Conservation (phyloP, 2,797 vertebrate genomes). For the Danionella dracula region DNA sequence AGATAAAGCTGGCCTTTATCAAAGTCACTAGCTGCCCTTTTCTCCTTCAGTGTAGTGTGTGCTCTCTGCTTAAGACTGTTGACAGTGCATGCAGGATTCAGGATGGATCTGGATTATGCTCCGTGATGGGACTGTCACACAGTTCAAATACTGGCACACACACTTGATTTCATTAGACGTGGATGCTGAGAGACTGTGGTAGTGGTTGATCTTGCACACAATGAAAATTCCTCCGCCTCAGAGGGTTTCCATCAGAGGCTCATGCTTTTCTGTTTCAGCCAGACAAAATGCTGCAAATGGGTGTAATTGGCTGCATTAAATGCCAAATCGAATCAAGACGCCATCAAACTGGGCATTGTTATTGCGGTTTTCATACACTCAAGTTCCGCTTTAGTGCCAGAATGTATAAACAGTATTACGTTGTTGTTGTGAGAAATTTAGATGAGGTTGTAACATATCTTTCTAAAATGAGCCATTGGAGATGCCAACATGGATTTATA, state of each 20-base stretch:
- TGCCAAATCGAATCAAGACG: slow-evolving; percentile 53
- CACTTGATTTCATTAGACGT: slow-evolving; percentile 19
- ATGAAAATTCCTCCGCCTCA: slow-evolving; percentile 16
- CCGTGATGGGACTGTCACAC: slow-evolving; percentile 7
- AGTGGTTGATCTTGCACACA: slow-evolving; percentile 9
- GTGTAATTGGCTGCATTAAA: slow-evolving; percentile 53
- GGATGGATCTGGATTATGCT: slow-evolving; percentile 43
- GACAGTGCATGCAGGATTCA: slow-evolving; percentile 46
- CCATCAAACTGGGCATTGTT: slow-evolving; percentile 40
- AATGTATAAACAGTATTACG: too few species aligned
- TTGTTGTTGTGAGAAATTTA: too few species aligned
- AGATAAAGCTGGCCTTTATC: slow-evolving; percentile 63
- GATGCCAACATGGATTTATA: too few species aligned
- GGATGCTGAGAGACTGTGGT: slow-evolving; percentile 3
- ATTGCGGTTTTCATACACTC: too few species aligned
- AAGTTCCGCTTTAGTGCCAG: too few species aligned
- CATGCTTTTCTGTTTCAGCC: background rate
- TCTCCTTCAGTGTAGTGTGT: slow-evolving; percentile 49
- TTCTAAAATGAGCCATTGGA: too few species aligned
- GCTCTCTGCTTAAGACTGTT: slow-evolving; percentile 49
- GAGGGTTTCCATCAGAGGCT: slow-evolving; percentile 13
- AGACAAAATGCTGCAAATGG: slow-evolving; percentile 42
- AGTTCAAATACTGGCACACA: background rate
- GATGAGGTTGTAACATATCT: too few species aligned
- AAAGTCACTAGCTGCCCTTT: slow-evolving; percentile 68